phyloP scores from a whole-genome alignment of 2,113 vertebrate species.

The Fulica atra region DNA sequence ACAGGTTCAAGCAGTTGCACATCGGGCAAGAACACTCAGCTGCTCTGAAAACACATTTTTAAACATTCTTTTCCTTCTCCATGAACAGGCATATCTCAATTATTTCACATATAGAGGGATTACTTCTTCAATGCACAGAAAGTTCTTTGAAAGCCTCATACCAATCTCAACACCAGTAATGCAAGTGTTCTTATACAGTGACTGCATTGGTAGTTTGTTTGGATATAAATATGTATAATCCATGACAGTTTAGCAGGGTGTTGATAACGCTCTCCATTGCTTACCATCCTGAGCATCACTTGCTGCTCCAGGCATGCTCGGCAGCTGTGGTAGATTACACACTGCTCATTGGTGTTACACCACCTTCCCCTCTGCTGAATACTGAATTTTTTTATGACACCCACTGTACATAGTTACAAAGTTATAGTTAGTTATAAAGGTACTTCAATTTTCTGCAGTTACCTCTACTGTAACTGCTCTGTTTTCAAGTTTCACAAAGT shows the following conservation, averaged over 20 bases:
- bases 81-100: not conserved
- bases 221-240: not conserved
- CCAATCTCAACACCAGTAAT: not conserved
- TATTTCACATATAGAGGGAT: not conserved
- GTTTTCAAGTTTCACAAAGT: not conserved
- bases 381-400: not conserved
- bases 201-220: not conserved
- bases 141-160: not conserved
- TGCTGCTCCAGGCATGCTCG: fast-evolving
- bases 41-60: not conserved
- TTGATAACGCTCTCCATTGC: not conserved
- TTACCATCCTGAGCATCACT: not conserved
- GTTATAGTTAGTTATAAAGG: not conserved
- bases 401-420: not conserved
- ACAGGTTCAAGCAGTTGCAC: not conserved
- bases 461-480: not conserved
- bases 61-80: not conserved
- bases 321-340: fast-evolving
- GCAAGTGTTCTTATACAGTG: not conserved
- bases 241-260: not conserved
- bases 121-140: not conserved
- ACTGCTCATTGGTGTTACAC: not conserved
- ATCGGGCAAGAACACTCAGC: not conserved
- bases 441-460: not conserved
- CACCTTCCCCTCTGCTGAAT: not conserved